Conservation (phyloP, 1,140 invertebrate species). For the Lysiphlebus fabarum region DNA sequence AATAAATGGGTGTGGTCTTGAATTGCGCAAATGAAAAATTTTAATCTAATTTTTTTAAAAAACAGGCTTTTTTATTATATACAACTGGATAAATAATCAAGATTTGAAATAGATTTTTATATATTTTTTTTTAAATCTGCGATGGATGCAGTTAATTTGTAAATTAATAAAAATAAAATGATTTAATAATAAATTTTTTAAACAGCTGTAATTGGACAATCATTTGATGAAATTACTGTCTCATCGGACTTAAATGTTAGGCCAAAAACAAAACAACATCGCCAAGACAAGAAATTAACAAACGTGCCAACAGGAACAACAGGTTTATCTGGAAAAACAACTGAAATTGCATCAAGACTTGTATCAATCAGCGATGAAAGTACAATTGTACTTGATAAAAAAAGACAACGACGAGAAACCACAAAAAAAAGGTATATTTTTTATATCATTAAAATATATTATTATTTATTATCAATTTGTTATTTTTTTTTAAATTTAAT, state of each 20-base stretch:
- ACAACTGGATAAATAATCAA: no score
- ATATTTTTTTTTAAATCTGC: no score
- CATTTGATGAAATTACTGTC: conserved; percentile 52
- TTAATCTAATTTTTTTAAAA: no score
- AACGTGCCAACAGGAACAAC: conserved; percentile 50
- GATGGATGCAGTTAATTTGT: no score
- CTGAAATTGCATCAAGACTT: conserved; percentile 43
- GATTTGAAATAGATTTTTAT: no score
- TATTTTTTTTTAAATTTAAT: neutral
- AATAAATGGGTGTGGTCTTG: no score
- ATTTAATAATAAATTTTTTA: no score
- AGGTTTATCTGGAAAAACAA: conserved; percentile 44
- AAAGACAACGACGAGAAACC: conserved; percentile 41
- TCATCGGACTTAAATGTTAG: conserved; percentile 50
- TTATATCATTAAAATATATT: neutral
- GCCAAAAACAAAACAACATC: conserved; percentile 52
- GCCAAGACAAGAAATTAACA: conserved; percentile 49
- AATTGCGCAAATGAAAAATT: no score
- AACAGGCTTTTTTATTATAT: no score
- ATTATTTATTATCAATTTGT: neutral
- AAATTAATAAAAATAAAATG: no score
- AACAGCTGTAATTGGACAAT: conserved; percentile 44
- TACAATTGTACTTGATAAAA: conserved; percentile 37
- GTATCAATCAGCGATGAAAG: conserved; percentile 43
- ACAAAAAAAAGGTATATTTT: conserved; percentile 21